phyloP scores from a whole-genome alignment of 2,888 invertebrate genomes.

The Lottia gigantea region DNA sequence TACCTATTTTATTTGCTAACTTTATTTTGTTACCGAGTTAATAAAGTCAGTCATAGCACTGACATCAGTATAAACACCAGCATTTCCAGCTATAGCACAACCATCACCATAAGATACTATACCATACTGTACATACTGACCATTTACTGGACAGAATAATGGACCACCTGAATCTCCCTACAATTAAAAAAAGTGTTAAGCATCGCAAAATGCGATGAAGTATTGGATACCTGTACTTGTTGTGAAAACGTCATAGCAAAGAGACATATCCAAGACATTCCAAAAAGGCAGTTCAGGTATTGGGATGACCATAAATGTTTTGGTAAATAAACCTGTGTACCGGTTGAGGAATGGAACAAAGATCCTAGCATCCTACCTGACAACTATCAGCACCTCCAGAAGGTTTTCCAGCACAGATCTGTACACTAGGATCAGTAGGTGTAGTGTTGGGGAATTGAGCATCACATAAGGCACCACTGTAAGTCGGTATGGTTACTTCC shows the following conservation, averaged over 20 bases:
- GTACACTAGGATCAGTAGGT: conserved; percentile 16
- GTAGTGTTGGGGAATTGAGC: conserved; percentile 18
- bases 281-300: no score
- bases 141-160: conserved; percentile 23
- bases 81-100: conserved; percentile 23
- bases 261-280: no score
- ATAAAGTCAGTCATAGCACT: conserved; percentile 22
- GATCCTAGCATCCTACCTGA: conserved; percentile 14
- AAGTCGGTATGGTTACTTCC: conserved; percentile 19
- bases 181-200: not conserved
- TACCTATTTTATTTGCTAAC: not conserved
- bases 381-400: conserved; percentile 29
- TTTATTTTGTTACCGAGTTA: not conserved
- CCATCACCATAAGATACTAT: conserved; percentile 30
- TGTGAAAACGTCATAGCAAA: no score
- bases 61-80: conserved; percentile 29
- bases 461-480: conserved; percentile 18
- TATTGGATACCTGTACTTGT: no score
- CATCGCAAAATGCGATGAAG: no score
- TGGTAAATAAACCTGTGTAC: no score
- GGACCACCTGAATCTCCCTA: conserved; percentile 36
- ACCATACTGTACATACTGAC: conserved; percentile 24
- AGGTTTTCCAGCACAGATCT: conserved; percentile 31
- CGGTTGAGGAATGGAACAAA: no score
- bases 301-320: no score